Percentiles rank a stretch among this genome's conserved stretches.
Evolutionary conservation across 2,888 invertebrate species (phyloP).

Genomic region (Agrilus mali): DNA sequence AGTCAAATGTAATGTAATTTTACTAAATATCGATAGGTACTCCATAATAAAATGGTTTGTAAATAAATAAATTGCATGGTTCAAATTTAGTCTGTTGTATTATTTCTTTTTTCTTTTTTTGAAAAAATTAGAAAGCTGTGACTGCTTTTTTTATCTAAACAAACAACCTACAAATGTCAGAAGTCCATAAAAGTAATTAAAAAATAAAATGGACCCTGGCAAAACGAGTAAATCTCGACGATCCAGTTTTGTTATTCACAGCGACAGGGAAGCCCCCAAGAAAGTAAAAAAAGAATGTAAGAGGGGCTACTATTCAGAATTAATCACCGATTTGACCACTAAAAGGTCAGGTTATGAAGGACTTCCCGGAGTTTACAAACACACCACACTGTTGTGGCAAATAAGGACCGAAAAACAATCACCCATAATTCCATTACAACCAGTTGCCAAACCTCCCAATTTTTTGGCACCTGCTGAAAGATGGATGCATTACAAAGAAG

Average conservation of each 20-base stretch:
- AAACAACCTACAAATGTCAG: no score
- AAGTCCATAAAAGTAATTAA: no score
- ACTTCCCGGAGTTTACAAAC: conserved; percentile 32
- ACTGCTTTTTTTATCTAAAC: no score
- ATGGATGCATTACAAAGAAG: conserved; percentile 51
- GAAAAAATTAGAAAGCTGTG: no score
- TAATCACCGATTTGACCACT: conserved; percentile 40
- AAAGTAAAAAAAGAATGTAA: conserved; percentile 1
- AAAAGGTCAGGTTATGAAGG: conserved; percentile 11
- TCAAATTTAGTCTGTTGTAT: no score
- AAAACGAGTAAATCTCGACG: no score
- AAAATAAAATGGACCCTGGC: no score
- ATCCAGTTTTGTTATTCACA: neutral
- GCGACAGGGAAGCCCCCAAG: neutral
- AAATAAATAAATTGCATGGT: no score
- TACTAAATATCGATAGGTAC: no score
- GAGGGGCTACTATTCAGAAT: conserved; percentile 49
- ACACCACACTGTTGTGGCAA: conserved; percentile 37
- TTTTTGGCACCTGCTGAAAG: conserved; percentile 47
- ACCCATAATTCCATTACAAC: conserved; percentile 34
- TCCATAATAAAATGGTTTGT: no score
- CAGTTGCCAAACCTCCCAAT: conserved; percentile 36
- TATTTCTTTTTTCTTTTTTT: no score
- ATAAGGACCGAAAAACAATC: conserved; percentile 45
- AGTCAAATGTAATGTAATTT: no score